Conservation (phyloP, 1,140 invertebrate species). For the Cherax destructor region DNA sequence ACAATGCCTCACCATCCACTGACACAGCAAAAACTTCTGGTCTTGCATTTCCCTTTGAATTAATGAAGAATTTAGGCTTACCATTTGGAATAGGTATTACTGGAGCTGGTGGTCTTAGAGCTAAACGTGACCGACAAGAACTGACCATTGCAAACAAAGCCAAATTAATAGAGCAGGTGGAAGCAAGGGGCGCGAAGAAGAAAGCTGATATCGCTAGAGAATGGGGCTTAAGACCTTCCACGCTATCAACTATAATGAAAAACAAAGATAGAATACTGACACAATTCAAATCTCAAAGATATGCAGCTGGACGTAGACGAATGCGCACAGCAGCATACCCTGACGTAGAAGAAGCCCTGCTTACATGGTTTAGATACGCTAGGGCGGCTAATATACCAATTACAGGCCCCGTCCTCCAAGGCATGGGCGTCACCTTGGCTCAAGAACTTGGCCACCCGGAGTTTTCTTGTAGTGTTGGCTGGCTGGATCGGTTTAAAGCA, state of each 20-base stretch:
- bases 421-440: constrained; percentile 72
- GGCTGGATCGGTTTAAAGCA: constrained; percentile 73
- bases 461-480: constrained; percentile 74
- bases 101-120: not conserved
- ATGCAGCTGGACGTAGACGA: constrained; percentile 50
- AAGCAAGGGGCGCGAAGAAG: constrained; percentile 39
- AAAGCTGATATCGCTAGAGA: constrained; percentile 50
- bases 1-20: not conserved
- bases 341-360: constrained; percentile 71
- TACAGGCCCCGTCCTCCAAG: constrained; percentile 66
- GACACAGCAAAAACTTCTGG: constrained; percentile 23
- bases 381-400: constrained; percentile 52
- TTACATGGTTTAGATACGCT: constrained; percentile 66
- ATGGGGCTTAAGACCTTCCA: constrained; percentile 48
- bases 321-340: constrained; percentile 64
- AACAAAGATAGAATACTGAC: constrained; percentile 68
- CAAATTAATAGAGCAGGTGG: constrained; percentile 40
- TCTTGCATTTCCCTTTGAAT: constrained; percentile 22
- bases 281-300: constrained; percentile 62
- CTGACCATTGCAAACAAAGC: constrained; percentile 49
- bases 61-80: constrained; percentile 22
- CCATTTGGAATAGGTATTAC: constrained; percentile 15
- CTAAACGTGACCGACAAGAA: constrained; percentile 43
- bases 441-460: constrained; percentile 72
- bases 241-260: constrained; percentile 69